Evolutionary conservation across 2,888 invertebrate genomes (phyloP), one percentile per base, ranked within the genome.

Genomic region (Ganaspis brasiliensis): DNA sequence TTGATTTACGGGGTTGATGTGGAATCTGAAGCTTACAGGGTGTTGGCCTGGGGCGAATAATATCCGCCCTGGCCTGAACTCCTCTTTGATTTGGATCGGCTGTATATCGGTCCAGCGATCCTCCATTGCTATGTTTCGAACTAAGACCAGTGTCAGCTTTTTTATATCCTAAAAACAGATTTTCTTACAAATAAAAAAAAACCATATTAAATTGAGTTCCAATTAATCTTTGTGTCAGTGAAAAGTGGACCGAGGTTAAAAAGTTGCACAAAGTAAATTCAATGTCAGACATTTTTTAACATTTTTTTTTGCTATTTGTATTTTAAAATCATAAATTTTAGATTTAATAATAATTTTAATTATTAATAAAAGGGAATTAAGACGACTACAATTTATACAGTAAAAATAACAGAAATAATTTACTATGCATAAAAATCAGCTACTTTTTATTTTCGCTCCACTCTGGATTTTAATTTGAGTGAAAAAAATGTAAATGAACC

Each of bases 21-120:
- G 87, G 87, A 81, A 89, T 87, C 87, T 86, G 88, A 84, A 85
- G 92, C 94, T 93, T 92, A 94, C 94, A 93, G 84, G 94, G 94
- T 82, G 94, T 94, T 81, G 93, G 94, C 85, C 94, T 93, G 74
- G 96, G 94, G 85, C 96, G 93, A 87, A 96, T 96, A 86, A 96
- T 95, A 90, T 97, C 96, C 56, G 94, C 96, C 49, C 95, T 94
- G 61, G 94, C 93, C 92, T 92, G 93, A 92, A 93, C 93, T 90
- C 93, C 92, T 89, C 95, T 93, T 85, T 95, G 95, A 92, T 96
- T 96, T 24, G 96, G 96, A 92, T 96, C 96, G 76, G 96, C 95
- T 1, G 96, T 95, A 89, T 96, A 97, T 81, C 96, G 93, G 78
- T 96, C 94, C 85, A 92, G 91, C 55, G 91, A 91, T 63, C 91